Percentiles rank a stretch among this genome's conserved stretches.
These are phyloP conservation scores for Coecobrya sp. DNA, from an alignment of 2,888 invertebrate genomes.

Conservation along the genomic window DNA sequence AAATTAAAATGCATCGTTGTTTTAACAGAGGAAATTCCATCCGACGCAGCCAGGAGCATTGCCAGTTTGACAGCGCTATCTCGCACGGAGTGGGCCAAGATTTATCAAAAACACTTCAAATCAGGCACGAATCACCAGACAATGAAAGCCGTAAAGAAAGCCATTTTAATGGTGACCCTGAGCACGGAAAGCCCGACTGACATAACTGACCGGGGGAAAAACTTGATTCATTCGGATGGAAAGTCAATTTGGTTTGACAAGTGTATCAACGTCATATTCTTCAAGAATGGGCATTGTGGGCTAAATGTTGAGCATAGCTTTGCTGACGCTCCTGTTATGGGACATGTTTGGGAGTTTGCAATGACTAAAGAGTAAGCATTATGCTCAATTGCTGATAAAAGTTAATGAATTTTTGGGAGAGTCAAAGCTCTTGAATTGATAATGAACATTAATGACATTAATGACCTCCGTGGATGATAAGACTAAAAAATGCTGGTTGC, in stretches of 20 bases:
- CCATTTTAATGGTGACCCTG: conserved; percentile 88
- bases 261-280: conserved; percentile 88
- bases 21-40: conserved; percentile 56
- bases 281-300: conserved; percentile 88
- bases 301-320: conserved; percentile 88
- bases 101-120: conserved; percentile 87
- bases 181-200: conserved; percentile 86
- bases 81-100: conserved; percentile 88
- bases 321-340: conserved; percentile 88
- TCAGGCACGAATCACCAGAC: conserved; percentile 88
- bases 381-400: background rate
- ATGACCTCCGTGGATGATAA: conserved; percentile 17
- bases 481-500: background rate
- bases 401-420: conserved; percentile 31
- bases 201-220: conserved; percentile 87
- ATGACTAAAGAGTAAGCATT: conserved; percentile 88
- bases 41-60: conserved; percentile 87
- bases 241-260: conserved; percentile 89
- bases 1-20: background rate
- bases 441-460: conserved; percentile 25
- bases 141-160: conserved; percentile 88
- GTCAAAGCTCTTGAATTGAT: conserved; percentile 13
- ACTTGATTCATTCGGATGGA: conserved; percentile 88
- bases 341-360: conserved; percentile 88
- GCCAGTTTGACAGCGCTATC: conserved; percentile 88